phyloP scores from a whole-genome alignment of 2,113 vertebrate genomes.

The Apeltes quadracus region DNA sequence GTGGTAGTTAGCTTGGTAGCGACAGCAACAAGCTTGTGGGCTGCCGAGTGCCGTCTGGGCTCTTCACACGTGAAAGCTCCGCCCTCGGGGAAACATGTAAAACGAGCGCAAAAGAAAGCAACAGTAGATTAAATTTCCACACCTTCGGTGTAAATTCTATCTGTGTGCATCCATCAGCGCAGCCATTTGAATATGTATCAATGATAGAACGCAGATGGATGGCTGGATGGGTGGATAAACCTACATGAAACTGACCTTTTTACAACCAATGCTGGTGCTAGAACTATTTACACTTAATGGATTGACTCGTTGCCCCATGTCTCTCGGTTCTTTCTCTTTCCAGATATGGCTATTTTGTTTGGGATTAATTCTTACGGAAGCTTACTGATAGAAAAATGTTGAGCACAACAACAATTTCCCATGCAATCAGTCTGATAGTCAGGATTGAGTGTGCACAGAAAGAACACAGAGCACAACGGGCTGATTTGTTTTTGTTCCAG shows the following conservation, averaged over 20 bases:
- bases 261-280: background rate
- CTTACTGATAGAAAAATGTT: slow-evolving; percentile 27
- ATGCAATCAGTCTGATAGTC: slow-evolving; percentile 11
- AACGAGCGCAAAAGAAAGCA: background rate
- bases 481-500: background rate
- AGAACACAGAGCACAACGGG: background rate
- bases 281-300: slow-evolving; percentile 21
- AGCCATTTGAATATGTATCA: background rate
- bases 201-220: background rate
- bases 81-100: background rate
- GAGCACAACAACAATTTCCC: slow-evolving; percentile 23
- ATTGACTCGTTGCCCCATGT: slow-evolving; percentile 25
- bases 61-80: background rate
- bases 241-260: slow-evolving; percentile 33
- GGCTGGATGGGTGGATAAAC: background rate
- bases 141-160: background rate
- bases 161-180: background rate
- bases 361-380: slow-evolving; percentile 15
- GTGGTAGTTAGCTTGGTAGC: background rate
- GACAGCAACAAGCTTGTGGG: background rate
- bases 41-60: background rate
- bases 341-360: slow-evolving; percentile 24
- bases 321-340: slow-evolving; percentile 12
- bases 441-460: background rate
- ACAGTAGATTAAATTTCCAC: background rate